Evolutionary conservation across 1,140 invertebrate genomes (phyloP), one percentile per base, ranked within the genome.

Genomic region (Drosophila willistoni): DNA sequence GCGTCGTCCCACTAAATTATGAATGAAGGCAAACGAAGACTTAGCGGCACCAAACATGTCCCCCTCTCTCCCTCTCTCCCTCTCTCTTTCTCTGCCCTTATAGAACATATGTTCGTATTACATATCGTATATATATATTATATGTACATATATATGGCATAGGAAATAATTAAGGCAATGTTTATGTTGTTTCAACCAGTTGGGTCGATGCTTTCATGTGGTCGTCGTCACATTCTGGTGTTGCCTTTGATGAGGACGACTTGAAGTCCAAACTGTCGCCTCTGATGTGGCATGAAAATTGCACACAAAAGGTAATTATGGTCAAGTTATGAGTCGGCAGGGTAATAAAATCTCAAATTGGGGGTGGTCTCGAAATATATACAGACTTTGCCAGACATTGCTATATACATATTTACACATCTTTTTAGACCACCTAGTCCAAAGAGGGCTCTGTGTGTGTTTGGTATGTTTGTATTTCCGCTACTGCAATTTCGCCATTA

Each of bases 161-260:
- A 78, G 81, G 73, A 87, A 89, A 87, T 87, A 84, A 68, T 87
- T 87, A 87, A 87, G 84, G 78, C 89, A 67, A 89, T 87, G 84
- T 87, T 87, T 87, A 87, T 87, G 84, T 82, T 69, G 62, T 59
- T 68, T 54, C 12, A 1, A 39, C 56, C 42, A 62, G 61, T 39
- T 65, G 66, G 65, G 73, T 47, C 64, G 54, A 54, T 62, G 80
- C 84, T 87, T 87, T 87, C 80, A 87, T 87, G 84, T 87, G 84
- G 84, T 87, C 77, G 80, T 82, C 83, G 82, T 86, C 82, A 85
- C 83, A 84, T 79, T 72, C 56, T 61, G 29, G 34, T 79, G 56
- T 55, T 65, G 69, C 54, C 81, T 87, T 82, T 76, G 79, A 79
- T 73, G 81, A 17, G 39, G 41, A 44, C n/a, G 55, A 51, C 44